Conservation (phyloP, 1,140 invertebrate species). For the Leptopilina clavipes region DNA sequence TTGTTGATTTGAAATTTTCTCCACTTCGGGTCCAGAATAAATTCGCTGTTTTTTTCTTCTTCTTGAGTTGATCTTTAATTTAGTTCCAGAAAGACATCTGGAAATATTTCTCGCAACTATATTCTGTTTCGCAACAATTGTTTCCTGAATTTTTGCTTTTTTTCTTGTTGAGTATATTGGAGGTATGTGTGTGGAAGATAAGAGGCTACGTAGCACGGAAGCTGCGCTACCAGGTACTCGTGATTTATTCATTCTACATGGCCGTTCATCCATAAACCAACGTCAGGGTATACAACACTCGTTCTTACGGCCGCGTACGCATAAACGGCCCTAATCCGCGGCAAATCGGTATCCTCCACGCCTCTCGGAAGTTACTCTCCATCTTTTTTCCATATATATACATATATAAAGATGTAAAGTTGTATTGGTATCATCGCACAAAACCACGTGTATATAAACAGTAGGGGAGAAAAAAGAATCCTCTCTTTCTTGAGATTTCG, state of each 20-base stretch:
- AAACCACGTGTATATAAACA: slow-evolving; percentile 48
- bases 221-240: slow-evolving; percentile 59
- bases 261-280: slow-evolving; percentile 68
- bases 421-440: slow-evolving; percentile 13
- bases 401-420: slow-evolving; percentile 30
- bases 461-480: slow-evolving; percentile 46
- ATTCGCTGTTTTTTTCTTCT: too few relatives aligned
- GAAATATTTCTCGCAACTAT: neutral
- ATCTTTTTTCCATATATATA: slow-evolving; percentile 61
- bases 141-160: too few relatives aligned
- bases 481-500: slow-evolving; percentile 45
- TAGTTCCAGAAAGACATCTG: too few relatives aligned
- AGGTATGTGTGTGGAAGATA: neutral
- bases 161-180: neutral
- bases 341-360: slow-evolving; percentile 70
- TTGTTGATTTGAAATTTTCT: too few relatives aligned
- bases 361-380: slow-evolving; percentile 70
- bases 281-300: slow-evolving; percentile 45
- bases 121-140: neutral
- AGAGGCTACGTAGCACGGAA: slow-evolving; percentile 48
- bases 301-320: slow-evolving; percentile 62
- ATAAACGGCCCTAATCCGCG: slow-evolving; percentile 56
- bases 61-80: too few relatives aligned
- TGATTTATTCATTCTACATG: slow-evolving; percentile 70
- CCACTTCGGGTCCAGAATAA: too few relatives aligned